phyloP scores from a whole-genome alignment of 2,113 vertebrate species.

The Myiopsitta monachus region DNA sequence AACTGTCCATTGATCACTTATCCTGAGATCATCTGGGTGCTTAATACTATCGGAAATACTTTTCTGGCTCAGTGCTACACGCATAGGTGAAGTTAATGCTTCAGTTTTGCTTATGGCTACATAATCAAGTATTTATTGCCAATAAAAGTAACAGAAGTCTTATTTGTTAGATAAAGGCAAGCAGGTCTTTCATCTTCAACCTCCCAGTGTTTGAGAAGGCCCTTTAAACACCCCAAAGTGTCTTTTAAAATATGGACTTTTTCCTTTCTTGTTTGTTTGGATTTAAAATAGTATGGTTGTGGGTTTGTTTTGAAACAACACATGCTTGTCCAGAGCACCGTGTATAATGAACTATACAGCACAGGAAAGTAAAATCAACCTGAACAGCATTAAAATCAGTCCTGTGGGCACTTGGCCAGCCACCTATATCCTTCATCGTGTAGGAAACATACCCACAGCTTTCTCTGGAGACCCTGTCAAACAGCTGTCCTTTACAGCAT shows the following conservation, averaged over 20 bases:
- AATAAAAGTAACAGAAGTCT: background rate
- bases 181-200: background rate
- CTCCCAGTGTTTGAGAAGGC: background rate
- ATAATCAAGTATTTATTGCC: background rate
- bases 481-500: conserved; percentile 69
- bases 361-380: conserved; percentile 52
- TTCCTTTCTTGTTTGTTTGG: background rate
- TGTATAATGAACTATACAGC: conserved; percentile 38
- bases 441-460: conserved; percentile 66
- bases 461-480: conserved; percentile 67
- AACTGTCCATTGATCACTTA: conserved; percentile 27
- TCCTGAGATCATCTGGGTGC: conserved; percentile 40
- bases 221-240: background rate
- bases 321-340: background rate
- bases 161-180: background rate
- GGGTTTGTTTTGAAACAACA: conserved; percentile 4
- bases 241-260: background rate
- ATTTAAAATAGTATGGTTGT: conserved; percentile 9
- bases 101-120: background rate
- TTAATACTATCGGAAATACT: conserved; percentile 40
- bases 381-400: conserved; percentile 65
- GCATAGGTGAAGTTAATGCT: background rate
- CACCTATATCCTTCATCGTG: conserved; percentile 69
- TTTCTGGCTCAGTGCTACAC: background rate
- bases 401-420: conserved; percentile 61